Evolutionary conservation across 1,140 invertebrate genomes (phyloP).

Genomic region (Myzus persicae): DNA sequence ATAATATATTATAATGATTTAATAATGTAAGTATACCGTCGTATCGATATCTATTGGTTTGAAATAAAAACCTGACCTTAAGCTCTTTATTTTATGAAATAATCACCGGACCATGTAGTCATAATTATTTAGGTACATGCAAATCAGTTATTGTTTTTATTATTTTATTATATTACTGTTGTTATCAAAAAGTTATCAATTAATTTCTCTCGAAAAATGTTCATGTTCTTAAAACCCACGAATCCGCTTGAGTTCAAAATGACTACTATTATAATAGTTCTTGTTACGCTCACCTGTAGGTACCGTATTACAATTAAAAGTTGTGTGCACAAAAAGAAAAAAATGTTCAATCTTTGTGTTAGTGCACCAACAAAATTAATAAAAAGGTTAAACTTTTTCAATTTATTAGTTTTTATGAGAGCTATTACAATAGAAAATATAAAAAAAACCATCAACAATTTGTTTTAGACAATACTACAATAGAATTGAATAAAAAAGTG

Average conservation of each 20-base stretch:
- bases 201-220: not conserved
- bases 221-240: not conserved
- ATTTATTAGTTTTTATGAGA: conserved; percentile 3
- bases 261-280: not conserved
- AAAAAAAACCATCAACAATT: conserved; percentile 13
- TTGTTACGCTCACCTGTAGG: not conserved
- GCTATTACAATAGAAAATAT: not conserved
- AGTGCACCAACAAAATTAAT: not conserved
- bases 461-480: not conserved
- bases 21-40: too few species aligned
- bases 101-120: too few species aligned
- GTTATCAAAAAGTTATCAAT: not conserved
- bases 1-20: too few species aligned
- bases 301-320: conserved; percentile 17
- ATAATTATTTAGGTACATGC: not conserved
- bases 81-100: too few species aligned
- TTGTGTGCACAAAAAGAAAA: not conserved
- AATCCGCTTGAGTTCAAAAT: not conserved
- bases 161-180: not conserved
- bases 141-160: too few species aligned
- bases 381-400: conserved; percentile 18
- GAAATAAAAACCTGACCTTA: too few species aligned
- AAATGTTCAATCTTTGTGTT: not conserved
- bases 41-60: too few species aligned
- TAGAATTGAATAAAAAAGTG: not conserved